These are phyloP conservation scores for Anguilla pacifica DNA, from an alignment of 2,797 vertebrate genomes.

Conservation along the genomic window DNA sequence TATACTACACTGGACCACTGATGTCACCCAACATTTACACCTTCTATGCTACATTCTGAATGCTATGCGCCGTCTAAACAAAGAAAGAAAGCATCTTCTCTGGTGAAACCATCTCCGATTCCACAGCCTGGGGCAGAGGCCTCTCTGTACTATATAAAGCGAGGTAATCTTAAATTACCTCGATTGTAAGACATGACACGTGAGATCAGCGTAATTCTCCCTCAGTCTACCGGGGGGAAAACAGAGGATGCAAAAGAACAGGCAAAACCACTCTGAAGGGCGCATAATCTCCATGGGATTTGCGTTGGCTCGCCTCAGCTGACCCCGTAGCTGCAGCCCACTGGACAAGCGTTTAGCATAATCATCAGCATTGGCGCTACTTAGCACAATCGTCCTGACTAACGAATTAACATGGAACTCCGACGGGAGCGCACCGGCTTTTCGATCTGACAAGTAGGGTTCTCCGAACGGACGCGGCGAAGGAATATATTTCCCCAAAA, in stretches of 20 bases:
- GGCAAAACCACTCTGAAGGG: constrained; percentile 54
- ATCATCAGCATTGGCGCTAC: neutral
- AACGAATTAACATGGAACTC: neutral
- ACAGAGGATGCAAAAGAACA: constrained; percentile 45
- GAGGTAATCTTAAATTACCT: constrained; percentile 49
- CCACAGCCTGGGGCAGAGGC: neutral
- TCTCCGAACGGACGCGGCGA: neutral
- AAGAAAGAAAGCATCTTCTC: neutral
- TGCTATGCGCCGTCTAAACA: neutral
- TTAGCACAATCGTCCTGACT: neutral
- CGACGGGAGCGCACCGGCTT: neutral
- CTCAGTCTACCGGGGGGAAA: constrained; percentile 57
- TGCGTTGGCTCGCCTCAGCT: constrained; percentile 53
- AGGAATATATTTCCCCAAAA: neutral
- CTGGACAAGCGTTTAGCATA: constrained; percentile 26
- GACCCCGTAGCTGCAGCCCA: constrained; percentile 38
- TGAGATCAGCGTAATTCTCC: constrained; percentile 55
- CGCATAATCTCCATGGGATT: constrained; percentile 55
- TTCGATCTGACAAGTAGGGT: neutral
- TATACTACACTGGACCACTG: neutral
- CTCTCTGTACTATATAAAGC: neutral
- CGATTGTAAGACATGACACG: constrained; percentile 58
- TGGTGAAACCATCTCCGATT: neutral
- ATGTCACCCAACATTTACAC: neutral
- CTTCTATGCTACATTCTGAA: neutral